Evolutionary conservation across 2,888 invertebrate species (phyloP), one percentile per base, ranked within the genome.

Genomic region (Noctuana brunneofusca): DNA sequence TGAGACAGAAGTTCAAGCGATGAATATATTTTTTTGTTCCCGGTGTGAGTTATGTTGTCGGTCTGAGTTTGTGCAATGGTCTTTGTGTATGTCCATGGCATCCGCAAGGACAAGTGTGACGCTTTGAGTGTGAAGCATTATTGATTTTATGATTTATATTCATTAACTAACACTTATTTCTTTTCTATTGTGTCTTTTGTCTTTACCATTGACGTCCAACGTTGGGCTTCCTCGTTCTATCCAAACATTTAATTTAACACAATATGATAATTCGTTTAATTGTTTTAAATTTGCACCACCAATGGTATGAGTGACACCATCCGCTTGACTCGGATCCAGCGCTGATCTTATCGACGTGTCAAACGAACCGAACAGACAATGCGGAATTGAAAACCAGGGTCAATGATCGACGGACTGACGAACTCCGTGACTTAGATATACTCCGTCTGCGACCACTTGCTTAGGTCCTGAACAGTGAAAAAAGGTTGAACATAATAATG

Each of bases 321-420:
- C 62, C 62, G 62, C 20, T 35, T 11, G 43, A 41, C n/a, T 46
- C 24, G 35, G 32, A 48, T 11, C 24, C 46, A 27, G 20, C 52
- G 57, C 48, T 43, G 63, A 69, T 68, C 60, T 67, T 68, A 66
- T 67, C 68, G 41, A 58, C 50, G 64, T 65, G 64, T 70, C 69
- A 71, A 68, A 71, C 65, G 66, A 64, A 65, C 67, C 69, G 69
- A 67, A 58, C 68, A 55, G 65, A 75, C 78, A 76, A 77, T 73
- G 75, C 75, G 78, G 80, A 80, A 77, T 76, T 71, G 71, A 73
- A 73, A 60, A 67, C 56, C 62, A 67, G 71, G 81, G 83, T 79
- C 82, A 80, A 75, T 68, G 79, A 71, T 74, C 80, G 71, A 68
- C 69, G 67, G 71, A 72, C 73, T 68, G 68, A 68, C 71, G 58